These are phyloP conservation scores for Thymelicus acteon DNA, from an alignment of 2,888 invertebrate species.

Conservation along the genomic window DNA sequence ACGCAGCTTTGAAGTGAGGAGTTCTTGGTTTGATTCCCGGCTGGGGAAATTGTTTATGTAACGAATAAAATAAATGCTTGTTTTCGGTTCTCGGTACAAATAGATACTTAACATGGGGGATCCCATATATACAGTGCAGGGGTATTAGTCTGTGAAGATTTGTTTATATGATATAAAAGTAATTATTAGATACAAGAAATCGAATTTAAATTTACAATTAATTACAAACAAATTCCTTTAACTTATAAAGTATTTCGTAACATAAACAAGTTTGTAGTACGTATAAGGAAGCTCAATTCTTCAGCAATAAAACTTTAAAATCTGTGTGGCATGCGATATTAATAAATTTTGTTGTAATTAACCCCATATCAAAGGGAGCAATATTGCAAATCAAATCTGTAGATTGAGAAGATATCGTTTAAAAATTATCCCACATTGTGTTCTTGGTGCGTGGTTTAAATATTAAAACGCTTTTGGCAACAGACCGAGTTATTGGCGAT, in stretches of 20 bases:
- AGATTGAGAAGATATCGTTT: constrained; percentile 75
- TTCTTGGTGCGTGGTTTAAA: constrained; percentile 57
- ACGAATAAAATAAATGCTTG: no score
- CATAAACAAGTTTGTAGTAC: constrained; percentile 27
- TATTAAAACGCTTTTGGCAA: constrained; percentile 23
- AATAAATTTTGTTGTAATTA: constrained; percentile 69
- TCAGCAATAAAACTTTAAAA: constrained; percentile 29
- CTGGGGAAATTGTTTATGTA: no score
- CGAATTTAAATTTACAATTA: neutral
- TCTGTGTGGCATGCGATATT: constrained; percentile 48
- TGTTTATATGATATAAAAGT: no score
- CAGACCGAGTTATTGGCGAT: neutral
- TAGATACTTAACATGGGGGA: no score
- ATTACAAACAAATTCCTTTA: neutral
- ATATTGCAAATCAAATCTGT: constrained; percentile 75
- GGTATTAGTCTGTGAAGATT: no score
- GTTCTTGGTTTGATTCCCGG: no score
- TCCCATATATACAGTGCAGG: no score
- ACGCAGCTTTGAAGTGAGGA: no score
- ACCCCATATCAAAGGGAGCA: constrained; percentile 55
- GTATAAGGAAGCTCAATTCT: constrained; percentile 32
- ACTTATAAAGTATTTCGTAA: constrained; percentile 4
- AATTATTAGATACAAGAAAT: no score
- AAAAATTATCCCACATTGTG: constrained; percentile 73
- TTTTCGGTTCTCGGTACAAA: no score